phyloP scores from a whole-genome alignment of 2,797 vertebrate genomes.

The Sciurus vulgaris region DNA sequence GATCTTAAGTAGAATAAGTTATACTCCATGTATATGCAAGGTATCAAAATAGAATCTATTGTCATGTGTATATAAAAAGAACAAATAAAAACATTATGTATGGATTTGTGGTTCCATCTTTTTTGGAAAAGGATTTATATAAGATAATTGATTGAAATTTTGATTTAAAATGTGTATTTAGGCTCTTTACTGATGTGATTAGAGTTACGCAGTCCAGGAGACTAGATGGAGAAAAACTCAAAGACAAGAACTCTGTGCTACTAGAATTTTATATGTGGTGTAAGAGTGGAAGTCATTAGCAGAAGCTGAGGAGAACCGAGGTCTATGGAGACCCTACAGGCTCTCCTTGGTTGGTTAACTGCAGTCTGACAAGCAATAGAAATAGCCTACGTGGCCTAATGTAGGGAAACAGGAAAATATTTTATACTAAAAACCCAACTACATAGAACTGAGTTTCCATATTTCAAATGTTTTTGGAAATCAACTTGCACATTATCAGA shows the following conservation, averaged over 20 bases:
- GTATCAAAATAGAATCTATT: too few species aligned
- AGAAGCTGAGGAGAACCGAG: not conserved
- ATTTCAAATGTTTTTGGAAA: conserved; percentile 2
- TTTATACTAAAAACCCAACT: not conserved
- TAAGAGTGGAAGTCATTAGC: not conserved
- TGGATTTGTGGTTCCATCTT: not conserved
- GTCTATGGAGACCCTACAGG: not conserved
- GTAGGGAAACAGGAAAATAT: not conserved
- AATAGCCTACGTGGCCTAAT: not conserved
- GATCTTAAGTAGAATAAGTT: too few species aligned
- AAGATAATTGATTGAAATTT: not conserved
- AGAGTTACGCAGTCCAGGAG: not conserved
- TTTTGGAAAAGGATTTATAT: not conserved
- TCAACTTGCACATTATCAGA: not conserved
- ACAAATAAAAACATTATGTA: not conserved
- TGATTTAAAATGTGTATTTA: not conserved
- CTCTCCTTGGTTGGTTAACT: not conserved
- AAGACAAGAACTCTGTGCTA: not conserved
- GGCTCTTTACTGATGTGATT: not conserved
- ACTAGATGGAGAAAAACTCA: not conserved
- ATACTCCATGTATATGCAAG: too few species aligned
- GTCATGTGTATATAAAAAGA: too few species aligned
- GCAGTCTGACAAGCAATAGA: not conserved
- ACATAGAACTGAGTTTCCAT: not conserved
- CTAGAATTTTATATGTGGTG: not conserved